These are phyloP conservation scores for Ptychochromis oligacanthus DNA, from an alignment of 2,113 vertebrate genomes.

Conservation along the genomic window DNA sequence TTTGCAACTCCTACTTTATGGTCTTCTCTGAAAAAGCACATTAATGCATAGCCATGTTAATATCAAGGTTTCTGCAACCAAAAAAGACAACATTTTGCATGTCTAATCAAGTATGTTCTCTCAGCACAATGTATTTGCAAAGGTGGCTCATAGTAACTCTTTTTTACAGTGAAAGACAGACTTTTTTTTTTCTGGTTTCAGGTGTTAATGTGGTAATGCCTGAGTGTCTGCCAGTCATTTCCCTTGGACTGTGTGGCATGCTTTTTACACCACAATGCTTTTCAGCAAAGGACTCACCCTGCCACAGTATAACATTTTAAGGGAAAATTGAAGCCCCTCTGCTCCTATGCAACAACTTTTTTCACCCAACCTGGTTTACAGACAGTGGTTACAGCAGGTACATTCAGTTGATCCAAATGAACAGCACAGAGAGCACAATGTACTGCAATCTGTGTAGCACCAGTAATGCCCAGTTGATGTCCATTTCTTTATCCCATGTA, in stretches of 20 bases:
- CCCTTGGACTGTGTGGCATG: slow-evolving; percentile 39
- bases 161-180: slow-evolving; percentile 36
- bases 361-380: slow-evolving; percentile 58
- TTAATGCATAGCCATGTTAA: neutral
- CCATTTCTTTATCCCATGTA: neutral
- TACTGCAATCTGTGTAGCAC: slow-evolving; percentile 15
- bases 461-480: neutral
- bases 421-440: slow-evolving; percentile 4
- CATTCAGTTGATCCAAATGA: slow-evolving; percentile 49
- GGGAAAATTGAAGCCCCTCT: slow-evolving; percentile 60
- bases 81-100: neutral
- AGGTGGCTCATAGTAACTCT: slow-evolving; percentile 15
- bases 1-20: neutral
- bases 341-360: slow-evolving; percentile 54
- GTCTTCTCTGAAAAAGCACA: neutral
- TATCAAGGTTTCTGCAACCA: neutral
- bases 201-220: slow-evolving; percentile 68
- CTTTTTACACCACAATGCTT: slow-evolving; percentile 70
- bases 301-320: slow-evolving; percentile 51
- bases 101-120: slow-evolving; percentile 6
- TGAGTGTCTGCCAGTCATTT: slow-evolving; percentile 48
- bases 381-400: slow-evolving; percentile 41
- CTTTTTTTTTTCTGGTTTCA: slow-evolving; percentile 54
- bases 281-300: slow-evolving; percentile 62
- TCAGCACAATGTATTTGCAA: slow-evolving; percentile 7